Conservation (phyloP, 2,888 invertebrate species). For the Odontocolon sp. region DNA sequence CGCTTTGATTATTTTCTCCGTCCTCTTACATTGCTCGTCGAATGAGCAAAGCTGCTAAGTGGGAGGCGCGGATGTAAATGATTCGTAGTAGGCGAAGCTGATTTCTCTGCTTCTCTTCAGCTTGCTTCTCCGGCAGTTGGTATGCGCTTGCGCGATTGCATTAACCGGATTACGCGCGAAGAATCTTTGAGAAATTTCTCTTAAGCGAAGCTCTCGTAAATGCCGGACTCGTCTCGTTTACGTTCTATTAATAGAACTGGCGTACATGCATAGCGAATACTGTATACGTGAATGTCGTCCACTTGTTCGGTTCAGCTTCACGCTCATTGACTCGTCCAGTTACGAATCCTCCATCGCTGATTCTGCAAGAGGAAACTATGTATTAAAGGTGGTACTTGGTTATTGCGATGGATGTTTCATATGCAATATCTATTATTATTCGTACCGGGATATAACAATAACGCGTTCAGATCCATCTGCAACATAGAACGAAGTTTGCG, state of each 20-base stretch:
- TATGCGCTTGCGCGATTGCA: constrained; percentile 47
- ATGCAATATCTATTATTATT: constrained; percentile 51
- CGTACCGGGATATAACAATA: constrained; percentile 33
- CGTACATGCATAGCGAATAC: not conserved
- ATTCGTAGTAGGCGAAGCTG: constrained; percentile 46
- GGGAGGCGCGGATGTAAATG: constrained; percentile 54
- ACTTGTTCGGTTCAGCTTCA: not conserved
- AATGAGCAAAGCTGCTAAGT: constrained; percentile 16
- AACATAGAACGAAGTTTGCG: constrained; percentile 53
- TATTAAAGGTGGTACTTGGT: constrained; percentile 1
- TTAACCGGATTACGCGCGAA: constrained; percentile 52
- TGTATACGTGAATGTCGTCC: not conserved
- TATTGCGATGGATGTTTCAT: not conserved
- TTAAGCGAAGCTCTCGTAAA: constrained; percentile 7
- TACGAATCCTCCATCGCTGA: not conserved
- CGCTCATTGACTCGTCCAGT: not conserved
- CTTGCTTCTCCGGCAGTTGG: constrained; percentile 2
- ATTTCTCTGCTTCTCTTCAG: constrained; percentile 7
- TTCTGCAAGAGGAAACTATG: constrained; percentile 14
- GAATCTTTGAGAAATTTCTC: constrained; percentile 31
- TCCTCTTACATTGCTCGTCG: constrained; percentile 1
- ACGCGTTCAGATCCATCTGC: constrained; percentile 27
- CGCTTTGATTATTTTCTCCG: constrained; percentile 20
- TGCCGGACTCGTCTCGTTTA: constrained; percentile 20
- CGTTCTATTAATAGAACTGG: constrained; percentile 30